Conservation (phyloP, 1,140 invertebrate genomes). For the Aricia agestis region DNA sequence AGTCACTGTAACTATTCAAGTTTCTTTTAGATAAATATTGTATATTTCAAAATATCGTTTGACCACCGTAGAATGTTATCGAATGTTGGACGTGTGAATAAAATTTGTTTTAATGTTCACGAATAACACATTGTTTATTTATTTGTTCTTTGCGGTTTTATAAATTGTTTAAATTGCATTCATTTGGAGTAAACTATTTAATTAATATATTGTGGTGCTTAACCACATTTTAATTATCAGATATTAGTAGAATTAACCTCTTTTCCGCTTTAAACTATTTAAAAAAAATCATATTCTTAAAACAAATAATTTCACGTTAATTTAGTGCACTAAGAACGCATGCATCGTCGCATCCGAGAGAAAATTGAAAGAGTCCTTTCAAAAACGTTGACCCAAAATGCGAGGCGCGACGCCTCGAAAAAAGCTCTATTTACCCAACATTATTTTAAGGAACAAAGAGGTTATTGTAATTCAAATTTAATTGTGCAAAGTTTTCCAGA, state of each 20-base stretch:
- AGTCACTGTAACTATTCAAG: constrained; percentile 41
- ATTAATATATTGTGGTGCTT: no score
- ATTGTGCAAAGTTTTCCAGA: constrained; percentile 24
- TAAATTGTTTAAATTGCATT: neutral
- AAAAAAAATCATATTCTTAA: no score
- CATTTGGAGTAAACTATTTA: no score
- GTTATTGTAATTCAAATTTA: neutral
- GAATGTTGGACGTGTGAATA: neutral
- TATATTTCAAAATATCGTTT: constrained; percentile 16
- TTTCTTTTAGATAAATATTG: constrained; percentile 21
- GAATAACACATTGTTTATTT: neutral
- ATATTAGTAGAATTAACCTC: no score
- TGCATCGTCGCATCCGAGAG: neutral
- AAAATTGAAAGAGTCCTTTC: neutral
- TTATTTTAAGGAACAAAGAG: constrained; percentile 1
- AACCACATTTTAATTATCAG: no score
- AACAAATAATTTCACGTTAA: neutral
- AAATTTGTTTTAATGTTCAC: constrained; percentile 2
- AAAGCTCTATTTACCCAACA: neutral
- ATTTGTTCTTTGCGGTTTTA: constrained; percentile 4
- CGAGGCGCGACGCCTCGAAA: neutral
- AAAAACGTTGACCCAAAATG: neutral
- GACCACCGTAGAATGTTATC: neutral
- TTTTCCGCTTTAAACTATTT: no score
- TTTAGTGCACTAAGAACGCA: neutral